Evolutionary conservation across 1,140 invertebrate genomes (phyloP), one percentile per base, ranked within the genome.

Genomic region (Manduca sexta): DNA sequence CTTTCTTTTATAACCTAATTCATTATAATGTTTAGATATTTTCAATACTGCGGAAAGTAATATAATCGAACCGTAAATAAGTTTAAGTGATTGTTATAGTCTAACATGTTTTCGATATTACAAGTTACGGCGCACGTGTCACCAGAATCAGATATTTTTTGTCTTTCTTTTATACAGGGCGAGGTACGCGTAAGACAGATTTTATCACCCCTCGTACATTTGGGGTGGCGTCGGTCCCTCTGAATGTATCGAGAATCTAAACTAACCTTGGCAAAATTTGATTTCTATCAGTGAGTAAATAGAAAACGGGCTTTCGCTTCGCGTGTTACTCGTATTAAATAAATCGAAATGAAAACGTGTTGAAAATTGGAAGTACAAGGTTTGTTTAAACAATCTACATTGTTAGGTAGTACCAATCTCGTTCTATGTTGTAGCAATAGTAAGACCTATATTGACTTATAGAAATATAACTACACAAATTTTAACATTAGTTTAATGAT

Each of bases 181-280:
- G 12, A 5, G 17, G 18, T 26, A n/a, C 14, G 4, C 26, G 21
- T 13, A 49, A 49, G 55, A 45, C 43, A 57, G 55, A 57, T 57
- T 49, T 57, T 57, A 57, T 57, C 55, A 42, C 47, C 41, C 26
- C 55, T 33, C 26, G 49, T 34, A 45, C 37, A 43, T 45, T 47
- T 14, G 45, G 54, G 45, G 45, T 48, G 33, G 52, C 2, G 40
- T 45, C 30, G 21, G 35, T 49, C 48, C 45, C 40, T 30, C 42
- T 11, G 18, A 40, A 40, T 52, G 49, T 56, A 56, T 52, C 44
- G 49, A 45, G 29, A 52, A 44, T 56, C 45, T 56, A 44, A 56
- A 52, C 49, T 56, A 50, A 47, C 45, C 41, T 50, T 37, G 18
- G 44, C 33, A 40, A 35, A 34, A 56, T 51, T 51, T 50, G 47